Evolutionary conservation across 2,888 invertebrate genomes (phyloP).

Genomic region (Tipula unca): DNA sequence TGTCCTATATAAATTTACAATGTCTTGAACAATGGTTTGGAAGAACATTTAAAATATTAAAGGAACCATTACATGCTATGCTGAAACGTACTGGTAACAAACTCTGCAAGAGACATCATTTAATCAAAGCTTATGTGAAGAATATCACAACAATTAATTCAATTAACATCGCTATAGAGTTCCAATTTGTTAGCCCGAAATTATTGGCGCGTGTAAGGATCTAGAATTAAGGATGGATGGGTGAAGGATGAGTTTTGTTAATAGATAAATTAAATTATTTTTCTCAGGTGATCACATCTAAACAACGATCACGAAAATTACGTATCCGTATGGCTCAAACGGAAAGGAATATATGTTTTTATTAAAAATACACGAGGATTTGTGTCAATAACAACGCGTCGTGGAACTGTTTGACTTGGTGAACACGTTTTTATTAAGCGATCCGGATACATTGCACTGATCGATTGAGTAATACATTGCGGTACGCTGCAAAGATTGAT

Average conservation of each 20-base stretch:
- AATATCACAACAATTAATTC: constrained; percentile 90
- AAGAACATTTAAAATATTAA: constrained; percentile 95
- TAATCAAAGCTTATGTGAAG: constrained; percentile 91
- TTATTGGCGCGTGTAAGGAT: constrained; percentile 79
- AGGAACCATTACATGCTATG: constrained; percentile 91
- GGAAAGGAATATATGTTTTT: constrained; percentile 98
- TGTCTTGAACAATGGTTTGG: constrained; percentile 98
- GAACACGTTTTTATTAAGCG: constrained; percentile 87
- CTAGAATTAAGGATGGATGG: constrained; percentile 96
- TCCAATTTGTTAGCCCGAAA: constrained; percentile 94
- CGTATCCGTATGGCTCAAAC: constrained; percentile 88
- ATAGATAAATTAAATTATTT: neutral
- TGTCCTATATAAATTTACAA: constrained; percentile 89
- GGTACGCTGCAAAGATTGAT: constrained; percentile 97
- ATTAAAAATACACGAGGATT: constrained; percentile 97
- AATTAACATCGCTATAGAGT: constrained; percentile 78
- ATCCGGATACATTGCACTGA: constrained; percentile 90
- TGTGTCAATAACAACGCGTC: constrained; percentile 96
- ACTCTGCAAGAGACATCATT: constrained; percentile 97
- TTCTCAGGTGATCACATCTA: constrained; percentile 86
- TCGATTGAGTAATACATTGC: constrained; percentile 99
- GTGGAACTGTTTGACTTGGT: constrained; percentile 97
- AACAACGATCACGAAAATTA: constrained; percentile 93
- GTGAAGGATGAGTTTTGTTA: too few species aligned
- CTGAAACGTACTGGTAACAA: constrained; percentile 87